Conservation (phyloP, 2,797 vertebrate species). For the Schizopygopsis malacanthus region DNA sequence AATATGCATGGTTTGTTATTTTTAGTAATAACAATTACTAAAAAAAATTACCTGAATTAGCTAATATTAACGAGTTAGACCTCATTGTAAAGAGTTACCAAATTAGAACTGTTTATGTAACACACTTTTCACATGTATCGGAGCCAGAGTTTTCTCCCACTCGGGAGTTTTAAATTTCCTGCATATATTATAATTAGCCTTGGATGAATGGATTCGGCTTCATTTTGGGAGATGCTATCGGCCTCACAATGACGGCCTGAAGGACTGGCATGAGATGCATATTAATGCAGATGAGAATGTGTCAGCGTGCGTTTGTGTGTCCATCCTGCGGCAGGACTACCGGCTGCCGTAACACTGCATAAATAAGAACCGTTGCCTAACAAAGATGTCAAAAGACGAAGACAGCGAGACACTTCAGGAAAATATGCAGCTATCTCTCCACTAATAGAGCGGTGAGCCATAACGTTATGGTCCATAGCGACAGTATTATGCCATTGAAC, state of each 20-base stretch:
- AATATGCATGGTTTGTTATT: not conserved
- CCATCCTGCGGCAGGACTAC: conserved; percentile 37
- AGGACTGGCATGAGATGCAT: conserved; percentile 2
- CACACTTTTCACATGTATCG: not conserved
- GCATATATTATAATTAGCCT: conserved; percentile 51
- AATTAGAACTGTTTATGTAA: not conserved
- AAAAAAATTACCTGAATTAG: not conserved
- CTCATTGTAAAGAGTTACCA: not conserved
- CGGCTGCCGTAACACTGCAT: conserved; percentile 40
- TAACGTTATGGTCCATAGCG: conserved; percentile 9
- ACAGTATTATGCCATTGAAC: conserved; percentile 36
- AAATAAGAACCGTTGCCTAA: conserved; percentile 49
- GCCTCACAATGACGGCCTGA: conserved; percentile 29
- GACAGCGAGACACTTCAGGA: conserved; percentile 21
- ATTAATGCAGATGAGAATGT: conserved; percentile 27
- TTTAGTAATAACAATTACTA: not conserved
- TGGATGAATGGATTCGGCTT: conserved; percentile 52
- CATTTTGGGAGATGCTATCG: conserved; percentile 39
- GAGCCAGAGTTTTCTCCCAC: not conserved
- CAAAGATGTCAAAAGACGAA: conserved; percentile 53
- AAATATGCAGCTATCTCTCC: conserved; percentile 18
- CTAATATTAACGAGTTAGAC: not conserved
- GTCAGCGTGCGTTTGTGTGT: conserved; percentile 31
- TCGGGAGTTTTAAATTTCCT: not conserved
- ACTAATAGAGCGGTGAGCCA: conserved; percentile 4